phyloP scores from a whole-genome alignment of 2,888 invertebrate genomes.

The Morpho achilles region DNA sequence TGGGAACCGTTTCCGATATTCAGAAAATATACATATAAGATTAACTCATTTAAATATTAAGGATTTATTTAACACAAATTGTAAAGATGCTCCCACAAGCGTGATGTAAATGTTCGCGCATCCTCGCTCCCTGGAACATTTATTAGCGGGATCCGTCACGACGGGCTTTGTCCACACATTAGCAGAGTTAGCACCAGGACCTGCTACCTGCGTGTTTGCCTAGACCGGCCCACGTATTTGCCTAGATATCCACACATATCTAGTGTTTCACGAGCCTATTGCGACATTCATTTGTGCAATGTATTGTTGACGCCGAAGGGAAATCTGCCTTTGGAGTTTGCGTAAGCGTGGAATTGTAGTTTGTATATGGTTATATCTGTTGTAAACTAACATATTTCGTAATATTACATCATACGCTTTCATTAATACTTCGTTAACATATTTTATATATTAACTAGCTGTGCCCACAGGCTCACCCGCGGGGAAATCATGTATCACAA shows the following conservation, averaged over 20 bases:
- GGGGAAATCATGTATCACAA: no score
- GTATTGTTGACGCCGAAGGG: constrained; percentile 65
- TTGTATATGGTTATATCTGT: constrained; percentile 44
- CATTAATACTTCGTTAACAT: background rate
- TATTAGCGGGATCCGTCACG: constrained; percentile 75
- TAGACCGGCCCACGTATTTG: constrained; percentile 57
- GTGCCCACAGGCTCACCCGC: no score
- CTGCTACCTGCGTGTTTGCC: constrained; percentile 61
- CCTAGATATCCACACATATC: constrained; percentile 62
- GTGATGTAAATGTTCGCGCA: constrained; percentile 51
- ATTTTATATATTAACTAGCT: no score
- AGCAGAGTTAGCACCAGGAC: constrained; percentile 70
- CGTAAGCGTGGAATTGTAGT: constrained; percentile 54
- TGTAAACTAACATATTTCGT: constrained; percentile 1
- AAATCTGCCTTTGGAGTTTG: constrained; percentile 57
- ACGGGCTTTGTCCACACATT: constrained; percentile 73
- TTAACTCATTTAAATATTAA: no score
- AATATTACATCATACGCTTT: constrained; percentile 9
- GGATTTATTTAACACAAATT: background rate
- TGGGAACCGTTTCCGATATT: no score
- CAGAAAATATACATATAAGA: no score
- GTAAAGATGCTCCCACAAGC: constrained; percentile 26
- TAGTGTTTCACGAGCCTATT: constrained; percentile 54
- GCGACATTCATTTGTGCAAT: constrained; percentile 65
- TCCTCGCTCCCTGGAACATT: constrained; percentile 67